phyloP scores from a whole-genome alignment of 2,797 vertebrate species.

The Halcyon chelicuti region DNA sequence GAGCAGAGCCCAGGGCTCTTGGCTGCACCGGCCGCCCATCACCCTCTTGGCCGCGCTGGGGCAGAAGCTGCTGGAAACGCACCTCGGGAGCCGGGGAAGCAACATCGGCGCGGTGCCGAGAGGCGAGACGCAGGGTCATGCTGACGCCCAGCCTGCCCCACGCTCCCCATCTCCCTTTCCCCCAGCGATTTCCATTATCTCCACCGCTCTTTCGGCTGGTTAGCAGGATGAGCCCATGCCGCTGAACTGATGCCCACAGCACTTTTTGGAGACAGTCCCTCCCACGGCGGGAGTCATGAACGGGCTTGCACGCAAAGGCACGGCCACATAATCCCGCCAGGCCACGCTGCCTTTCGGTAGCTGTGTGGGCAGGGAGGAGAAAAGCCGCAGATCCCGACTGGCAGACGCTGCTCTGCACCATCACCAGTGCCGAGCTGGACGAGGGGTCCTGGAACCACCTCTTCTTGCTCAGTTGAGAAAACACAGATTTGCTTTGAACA shows the following conservation, averaged over 20 bases:
- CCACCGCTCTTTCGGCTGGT: neutral
- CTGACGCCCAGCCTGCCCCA: fast-evolving
- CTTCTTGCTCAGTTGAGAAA: neutral
- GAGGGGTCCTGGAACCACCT: fast-evolving
- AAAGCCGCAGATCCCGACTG: fast-evolving
- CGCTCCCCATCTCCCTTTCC: neutral
- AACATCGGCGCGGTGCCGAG: fast-evolving
- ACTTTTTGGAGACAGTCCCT: neutral
- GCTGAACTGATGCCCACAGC: neutral
- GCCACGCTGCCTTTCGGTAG: neutral
- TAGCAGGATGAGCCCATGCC: neutral
- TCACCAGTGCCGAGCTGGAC: fast-evolving
- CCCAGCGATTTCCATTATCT: neutral
- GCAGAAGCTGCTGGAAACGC: neutral
- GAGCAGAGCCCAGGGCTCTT: neutral
- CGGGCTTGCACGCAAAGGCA: neutral
- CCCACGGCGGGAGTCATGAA: neutral
- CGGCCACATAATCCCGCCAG: neutral
- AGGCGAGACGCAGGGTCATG: fast-evolving
- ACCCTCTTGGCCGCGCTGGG: neutral
- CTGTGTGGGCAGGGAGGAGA: neutral
- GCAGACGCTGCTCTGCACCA: fast-evolving
- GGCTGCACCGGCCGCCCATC: fast-evolving
- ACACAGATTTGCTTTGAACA: neutral
- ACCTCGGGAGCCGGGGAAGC: neutral